phyloP scores from a whole-genome alignment of 2,888 invertebrate genomes.

The Hydrotaea cyrtoneurina region DNA sequence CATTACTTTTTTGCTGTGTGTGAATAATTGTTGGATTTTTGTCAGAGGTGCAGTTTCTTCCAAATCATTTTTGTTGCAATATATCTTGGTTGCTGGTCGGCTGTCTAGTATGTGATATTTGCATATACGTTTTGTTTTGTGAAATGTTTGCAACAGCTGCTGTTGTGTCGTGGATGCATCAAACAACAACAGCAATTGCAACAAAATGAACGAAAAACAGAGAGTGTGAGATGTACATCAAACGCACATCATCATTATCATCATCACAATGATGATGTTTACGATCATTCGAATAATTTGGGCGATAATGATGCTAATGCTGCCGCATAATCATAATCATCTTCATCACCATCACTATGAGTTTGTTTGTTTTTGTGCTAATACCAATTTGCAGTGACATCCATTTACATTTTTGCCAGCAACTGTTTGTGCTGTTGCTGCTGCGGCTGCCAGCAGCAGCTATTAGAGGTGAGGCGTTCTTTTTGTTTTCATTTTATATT shows the following conservation, averaged over 20 bases:
- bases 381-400: slow-evolving; percentile 53
- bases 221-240: slow-evolving; percentile 22
- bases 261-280: background rate
- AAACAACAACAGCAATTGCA: slow-evolving; percentile 10
- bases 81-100: background rate
- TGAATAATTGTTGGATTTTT: background rate
- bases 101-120: background rate
- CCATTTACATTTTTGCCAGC: slow-evolving; percentile 28
- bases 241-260: slow-evolving; percentile 29
- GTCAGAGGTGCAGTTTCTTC: background rate
- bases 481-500: slow-evolving; percentile 44
- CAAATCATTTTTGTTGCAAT: background rate
- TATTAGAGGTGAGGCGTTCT: slow-evolving; percentile 52
- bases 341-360: background rate
- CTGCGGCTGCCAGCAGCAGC: background rate
- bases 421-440: background rate
- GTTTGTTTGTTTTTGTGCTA: slow-evolving; percentile 35
- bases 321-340: background rate
- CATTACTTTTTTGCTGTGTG: no score
- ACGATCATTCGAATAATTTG: slow-evolving; percentile 28
- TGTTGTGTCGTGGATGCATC: slow-evolving; percentile 30
- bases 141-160: slow-evolving; percentile 67
- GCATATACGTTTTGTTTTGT: slow-evolving; percentile 43
- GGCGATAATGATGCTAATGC: slow-evolving; percentile 28
- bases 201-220: slow-evolving; percentile 5